phyloP scores from a whole-genome alignment of 2,113 vertebrate genomes.

The Fulica atra region DNA sequence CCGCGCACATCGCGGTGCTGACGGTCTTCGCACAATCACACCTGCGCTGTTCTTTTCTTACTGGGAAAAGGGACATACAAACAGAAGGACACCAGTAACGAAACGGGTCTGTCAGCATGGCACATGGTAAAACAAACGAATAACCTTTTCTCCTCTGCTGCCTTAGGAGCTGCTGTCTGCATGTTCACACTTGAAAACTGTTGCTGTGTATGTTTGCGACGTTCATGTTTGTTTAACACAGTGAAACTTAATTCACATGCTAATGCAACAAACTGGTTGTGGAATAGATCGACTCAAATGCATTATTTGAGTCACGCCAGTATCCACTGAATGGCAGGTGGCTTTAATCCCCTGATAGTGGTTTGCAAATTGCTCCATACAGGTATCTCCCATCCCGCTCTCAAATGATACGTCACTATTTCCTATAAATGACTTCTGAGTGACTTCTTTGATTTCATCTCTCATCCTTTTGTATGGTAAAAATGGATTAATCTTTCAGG shows the following conservation, averaged over 20 bases:
- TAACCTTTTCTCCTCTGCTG: not conserved
- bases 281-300: not conserved
- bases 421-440: not conserved
- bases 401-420: not conserved
- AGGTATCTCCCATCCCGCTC: not conserved
- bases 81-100: not conserved
- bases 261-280: not conserved
- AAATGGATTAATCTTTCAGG: not conserved
- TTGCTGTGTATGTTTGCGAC: not conserved
- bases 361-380: not conserved
- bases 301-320: not conserved
- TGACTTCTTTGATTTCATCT: not conserved
- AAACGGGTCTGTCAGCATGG: not conserved
- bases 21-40: not conserved
- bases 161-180: not conserved
- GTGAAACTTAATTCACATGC: not conserved
- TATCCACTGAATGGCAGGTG: not conserved
- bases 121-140: not conserved
- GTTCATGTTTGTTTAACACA: not conserved
- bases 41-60: not conserved
- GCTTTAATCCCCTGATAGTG: not conserved
- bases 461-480: not conserved
- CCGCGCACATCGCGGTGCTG: not conserved
- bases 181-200: not conserved
- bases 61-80: not conserved